phyloP scores from a whole-genome alignment of 2,888 invertebrate species.

The Notodonta dromedarius region DNA sequence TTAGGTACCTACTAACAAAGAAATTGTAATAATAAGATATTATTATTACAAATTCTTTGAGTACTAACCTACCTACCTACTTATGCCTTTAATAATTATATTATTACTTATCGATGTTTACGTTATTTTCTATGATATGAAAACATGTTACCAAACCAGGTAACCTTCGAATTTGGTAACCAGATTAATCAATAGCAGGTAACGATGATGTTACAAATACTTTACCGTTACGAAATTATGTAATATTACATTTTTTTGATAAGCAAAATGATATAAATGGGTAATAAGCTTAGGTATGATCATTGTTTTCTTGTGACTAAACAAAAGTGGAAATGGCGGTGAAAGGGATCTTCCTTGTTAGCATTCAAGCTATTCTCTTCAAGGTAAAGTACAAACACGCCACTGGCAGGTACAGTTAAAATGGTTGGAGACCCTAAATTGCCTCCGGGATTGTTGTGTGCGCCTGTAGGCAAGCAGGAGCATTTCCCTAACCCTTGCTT shows the following conservation, averaged over 20 bases:
- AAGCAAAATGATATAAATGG: constrained; percentile 9
- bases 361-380: constrained; percentile 23
- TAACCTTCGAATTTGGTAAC: constrained; percentile 3
- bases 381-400: constrained; percentile 15
- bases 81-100: too few relatives aligned
- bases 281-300: neutral
- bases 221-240: constrained; percentile 2
- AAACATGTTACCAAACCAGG: neutral
- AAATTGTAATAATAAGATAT: too few relatives aligned
- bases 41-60: too few relatives aligned
- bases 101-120: neutral
- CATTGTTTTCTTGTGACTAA: constrained; percentile 2
- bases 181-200: constrained; percentile 10
- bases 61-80: too few relatives aligned
- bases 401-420: too few relatives aligned
- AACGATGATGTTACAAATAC: constrained; percentile 4
- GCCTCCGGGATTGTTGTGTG: neutral
- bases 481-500: too few relatives aligned
- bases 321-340: constrained; percentile 21
- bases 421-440: neutral
- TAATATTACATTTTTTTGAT: constrained; percentile 5
- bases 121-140: neutral
- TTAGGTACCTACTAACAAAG: too few relatives aligned
- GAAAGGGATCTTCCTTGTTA: constrained; percentile 24
- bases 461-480: too few relatives aligned